These are phyloP conservation scores for Echinometra lucunter DNA, from an alignment of 53 echinoderm and acorn worm genomes.

Conservation along the genomic window DNA sequence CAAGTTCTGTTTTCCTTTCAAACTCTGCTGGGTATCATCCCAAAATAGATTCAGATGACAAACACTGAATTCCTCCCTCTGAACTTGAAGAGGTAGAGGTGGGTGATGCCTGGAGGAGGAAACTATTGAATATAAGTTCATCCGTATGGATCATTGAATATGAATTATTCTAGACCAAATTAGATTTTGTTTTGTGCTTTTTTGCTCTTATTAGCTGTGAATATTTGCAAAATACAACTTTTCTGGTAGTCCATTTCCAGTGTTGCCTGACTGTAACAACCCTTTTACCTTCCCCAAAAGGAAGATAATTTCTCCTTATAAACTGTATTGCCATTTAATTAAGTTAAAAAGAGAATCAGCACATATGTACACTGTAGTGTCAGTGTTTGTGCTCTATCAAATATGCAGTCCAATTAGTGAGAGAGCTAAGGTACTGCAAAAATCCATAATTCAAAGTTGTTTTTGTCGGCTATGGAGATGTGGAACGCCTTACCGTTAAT, in stretches of 20 bases:
- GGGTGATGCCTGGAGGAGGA: not conserved
- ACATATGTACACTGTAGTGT: not conserved
- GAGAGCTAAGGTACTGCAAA: slow-evolving; percentile 3
- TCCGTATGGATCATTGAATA: not conserved
- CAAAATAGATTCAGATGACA: slow-evolving; percentile 9
- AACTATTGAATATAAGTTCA: not conserved
- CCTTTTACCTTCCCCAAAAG: not conserved
- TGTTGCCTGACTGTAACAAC: not conserved
- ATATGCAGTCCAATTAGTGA: not conserved
- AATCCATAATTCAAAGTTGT: slow-evolving; percentile 54
- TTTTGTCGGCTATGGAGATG: not conserved
- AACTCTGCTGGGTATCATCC: slow-evolving; percentile 48
- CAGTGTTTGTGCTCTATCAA: not conserved
- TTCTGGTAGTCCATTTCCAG: not conserved
- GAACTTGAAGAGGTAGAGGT: not conserved
- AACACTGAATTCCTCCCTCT: not conserved
- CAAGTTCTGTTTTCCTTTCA: slow-evolving; percentile 7
- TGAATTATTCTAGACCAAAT: not conserved
- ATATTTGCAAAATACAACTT: not conserved
- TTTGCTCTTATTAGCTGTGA: not conserved
- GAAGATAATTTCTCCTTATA: not conserved
- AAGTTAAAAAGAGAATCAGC: not conserved
- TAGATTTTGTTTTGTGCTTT: not conserved
- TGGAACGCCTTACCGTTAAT: not conserved
- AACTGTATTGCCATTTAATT: not conserved